Evolutionary conservation across 2,113 vertebrate genomes (phyloP).

Genomic region (Channa maculata): DNA sequence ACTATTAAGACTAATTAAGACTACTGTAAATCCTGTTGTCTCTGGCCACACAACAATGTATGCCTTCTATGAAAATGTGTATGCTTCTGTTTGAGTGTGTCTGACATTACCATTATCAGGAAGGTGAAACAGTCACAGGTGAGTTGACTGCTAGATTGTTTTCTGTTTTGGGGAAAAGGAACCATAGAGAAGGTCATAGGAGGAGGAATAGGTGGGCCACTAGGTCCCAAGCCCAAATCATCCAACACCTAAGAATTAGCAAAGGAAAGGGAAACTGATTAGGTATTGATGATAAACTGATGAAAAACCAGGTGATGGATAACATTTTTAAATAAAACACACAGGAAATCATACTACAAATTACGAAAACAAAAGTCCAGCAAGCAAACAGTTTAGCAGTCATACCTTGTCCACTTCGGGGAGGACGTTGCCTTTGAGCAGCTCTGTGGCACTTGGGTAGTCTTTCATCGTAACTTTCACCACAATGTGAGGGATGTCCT

Average conservation of each 20-base stretch:
- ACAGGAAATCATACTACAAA: background rate
- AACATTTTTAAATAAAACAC: background rate
- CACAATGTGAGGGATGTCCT: constrained; percentile 78
- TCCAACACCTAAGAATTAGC: constrained; percentile 84
- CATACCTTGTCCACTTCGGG: constrained; percentile 83
- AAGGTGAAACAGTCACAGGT: constrained; percentile 82
- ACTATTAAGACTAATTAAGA: too few relatives aligned
- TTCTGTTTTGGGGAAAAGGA: constrained; percentile 80
- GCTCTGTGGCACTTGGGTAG: constrained; percentile 48
- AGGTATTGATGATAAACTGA: constrained; percentile 3
- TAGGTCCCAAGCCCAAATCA: constrained; percentile 83
- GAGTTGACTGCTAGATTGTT: constrained; percentile 28
- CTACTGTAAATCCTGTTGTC: background rate
- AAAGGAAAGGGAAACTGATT: background rate
- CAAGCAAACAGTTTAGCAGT: background rate
- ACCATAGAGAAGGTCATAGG: constrained; percentile 84
- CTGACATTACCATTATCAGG: constrained; percentile 32
- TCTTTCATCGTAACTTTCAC: constrained; percentile 73
- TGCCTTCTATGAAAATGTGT: background rate
- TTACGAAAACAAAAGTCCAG: background rate
- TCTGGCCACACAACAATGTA: background rate
- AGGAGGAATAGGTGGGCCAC: constrained; percentile 83
- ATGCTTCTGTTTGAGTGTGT: too few relatives aligned
- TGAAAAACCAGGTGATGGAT: background rate
- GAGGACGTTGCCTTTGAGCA: constrained; percentile 77